These are phyloP conservation scores for Eleutherodactylus coqui DNA, from an alignment of 2,797 vertebrate genomes.

Conservation along the genomic window DNA sequence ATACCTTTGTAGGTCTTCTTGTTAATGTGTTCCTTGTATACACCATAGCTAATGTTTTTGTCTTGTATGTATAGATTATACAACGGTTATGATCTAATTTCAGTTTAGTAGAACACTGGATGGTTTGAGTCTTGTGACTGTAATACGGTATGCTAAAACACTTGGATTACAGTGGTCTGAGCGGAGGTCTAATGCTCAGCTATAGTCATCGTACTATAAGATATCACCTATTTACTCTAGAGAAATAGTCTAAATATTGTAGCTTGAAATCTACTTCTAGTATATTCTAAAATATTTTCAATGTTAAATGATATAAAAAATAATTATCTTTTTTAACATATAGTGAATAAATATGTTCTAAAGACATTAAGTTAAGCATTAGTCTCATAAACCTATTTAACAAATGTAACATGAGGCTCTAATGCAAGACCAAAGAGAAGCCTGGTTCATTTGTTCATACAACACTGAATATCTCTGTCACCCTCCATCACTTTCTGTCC, in stretches of 20 bases:
- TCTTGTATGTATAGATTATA: too few relatives aligned
- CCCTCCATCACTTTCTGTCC: slow-evolving; percentile 67
- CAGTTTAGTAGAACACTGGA: neutral
- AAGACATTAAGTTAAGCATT: neutral
- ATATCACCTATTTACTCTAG: neutral
- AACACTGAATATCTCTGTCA: slow-evolving; percentile 68
- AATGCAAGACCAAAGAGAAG: slow-evolving; percentile 72
- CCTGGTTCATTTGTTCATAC: slow-evolving; percentile 64
- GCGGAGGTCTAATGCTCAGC: neutral
- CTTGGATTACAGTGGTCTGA: neutral
- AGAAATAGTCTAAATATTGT: neutral
- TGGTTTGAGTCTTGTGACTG: neutral
- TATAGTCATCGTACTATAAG: neutral
- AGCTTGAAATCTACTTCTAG: neutral
- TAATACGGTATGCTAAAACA: neutral
- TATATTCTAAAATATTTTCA: neutral
- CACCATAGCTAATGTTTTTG: too few relatives aligned
- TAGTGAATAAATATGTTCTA: neutral
- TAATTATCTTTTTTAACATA: neutral
- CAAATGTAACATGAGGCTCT: slow-evolving; percentile 62
- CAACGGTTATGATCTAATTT: too few relatives aligned
- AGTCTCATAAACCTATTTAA: slow-evolving; percentile 7
- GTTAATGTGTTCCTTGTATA: too few relatives aligned
- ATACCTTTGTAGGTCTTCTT: too few relatives aligned
- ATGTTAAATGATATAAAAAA: neutral